Evolutionary conservation across 2,797 vertebrate species (phyloP).

Genomic region (Bradypodion ventrale): DNA sequence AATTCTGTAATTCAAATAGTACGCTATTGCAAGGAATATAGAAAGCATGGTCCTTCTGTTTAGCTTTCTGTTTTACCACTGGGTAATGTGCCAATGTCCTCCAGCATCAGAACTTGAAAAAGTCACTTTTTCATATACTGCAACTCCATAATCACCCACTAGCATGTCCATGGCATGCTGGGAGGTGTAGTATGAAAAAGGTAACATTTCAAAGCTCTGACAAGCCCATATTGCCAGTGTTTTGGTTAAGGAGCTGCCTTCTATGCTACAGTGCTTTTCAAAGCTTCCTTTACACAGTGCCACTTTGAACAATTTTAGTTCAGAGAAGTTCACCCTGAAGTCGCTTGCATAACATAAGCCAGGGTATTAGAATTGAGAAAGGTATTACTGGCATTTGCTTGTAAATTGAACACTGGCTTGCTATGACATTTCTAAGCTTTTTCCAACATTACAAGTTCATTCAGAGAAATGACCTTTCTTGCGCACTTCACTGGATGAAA

Average conservation of each 20-base stretch:
- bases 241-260: neutral
- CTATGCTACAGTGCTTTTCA: neutral
- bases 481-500: neutral
- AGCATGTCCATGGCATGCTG: no score
- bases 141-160: no score
- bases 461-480: neutral
- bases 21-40: neutral
- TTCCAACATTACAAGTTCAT: neutral
- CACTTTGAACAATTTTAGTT: neutral
- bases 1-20: no score
- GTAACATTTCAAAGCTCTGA: no score
- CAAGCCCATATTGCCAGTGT: neutral
- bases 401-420: neutral
- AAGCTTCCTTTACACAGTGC: neutral
- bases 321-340: neutral
- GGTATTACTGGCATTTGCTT: neutral
- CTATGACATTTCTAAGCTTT: neutral
- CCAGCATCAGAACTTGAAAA: no score
- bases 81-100: neutral
- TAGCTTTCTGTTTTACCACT: neutral
- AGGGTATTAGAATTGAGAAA: neutral
- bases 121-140: no score
- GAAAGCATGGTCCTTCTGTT: neutral
- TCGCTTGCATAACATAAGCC: neutral
- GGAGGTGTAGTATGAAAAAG: no score